Percentiles rank a stretch among this genome's conserved stretches.
Conservation (phyloP, 2,888 invertebrate species). For the Cataglyphis altisquamis region DNA sequence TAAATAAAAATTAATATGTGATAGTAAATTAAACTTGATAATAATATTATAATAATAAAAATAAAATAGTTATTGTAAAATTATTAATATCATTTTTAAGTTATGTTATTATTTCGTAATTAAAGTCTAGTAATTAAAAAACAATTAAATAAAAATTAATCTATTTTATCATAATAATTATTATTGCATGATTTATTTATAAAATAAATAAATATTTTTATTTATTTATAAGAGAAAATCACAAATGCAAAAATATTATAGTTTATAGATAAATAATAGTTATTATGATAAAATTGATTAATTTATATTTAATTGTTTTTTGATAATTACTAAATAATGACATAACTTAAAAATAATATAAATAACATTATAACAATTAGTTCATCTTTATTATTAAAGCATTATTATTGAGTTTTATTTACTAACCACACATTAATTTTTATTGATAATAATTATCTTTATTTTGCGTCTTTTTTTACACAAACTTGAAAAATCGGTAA, state of each 20-base stretch:
- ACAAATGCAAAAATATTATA: not conserved
- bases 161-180: too few species aligned
- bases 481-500: not conserved
- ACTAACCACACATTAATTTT: not conserved
- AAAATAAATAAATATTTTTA: too few species aligned
- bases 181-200: too few species aligned
- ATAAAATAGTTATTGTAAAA: too few species aligned
- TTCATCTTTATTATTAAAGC: not conserved
- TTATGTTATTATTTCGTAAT: too few species aligned
- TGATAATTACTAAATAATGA: not conserved
- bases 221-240: not conserved
- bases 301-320: not conserved
- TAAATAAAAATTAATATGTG: too few species aligned
- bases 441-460: not conserved
- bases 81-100: too few species aligned
- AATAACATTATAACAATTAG: not conserved
- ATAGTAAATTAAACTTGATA: too few species aligned
- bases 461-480: not conserved
- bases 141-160: too few species aligned
- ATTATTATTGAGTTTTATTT: not conserved
- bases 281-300: not conserved
- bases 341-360: not conserved
- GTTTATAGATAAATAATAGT: not conserved
- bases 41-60: too few species aligned
- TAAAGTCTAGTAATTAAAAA: too few species aligned